Conservation (phyloP, 2,888 invertebrate species). For the Spisula solida region DNA sequence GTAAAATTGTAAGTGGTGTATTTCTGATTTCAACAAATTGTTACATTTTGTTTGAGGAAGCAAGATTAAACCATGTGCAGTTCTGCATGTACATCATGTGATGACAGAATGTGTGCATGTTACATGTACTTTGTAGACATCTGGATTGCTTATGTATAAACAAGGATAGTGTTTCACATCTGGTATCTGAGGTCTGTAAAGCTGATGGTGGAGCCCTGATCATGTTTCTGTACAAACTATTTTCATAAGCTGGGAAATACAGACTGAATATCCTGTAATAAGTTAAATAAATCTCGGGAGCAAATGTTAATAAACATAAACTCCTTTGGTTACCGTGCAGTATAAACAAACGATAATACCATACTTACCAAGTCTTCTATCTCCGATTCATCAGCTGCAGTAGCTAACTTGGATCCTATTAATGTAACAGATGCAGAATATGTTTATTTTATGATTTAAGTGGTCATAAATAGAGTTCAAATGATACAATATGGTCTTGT, state of each 20-base stretch:
- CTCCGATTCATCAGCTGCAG: neutral
- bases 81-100: neutral
- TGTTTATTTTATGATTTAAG: slow-evolving; percentile 5
- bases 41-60: too few species aligned
- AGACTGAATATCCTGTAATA: slow-evolving; percentile 19
- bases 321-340: neutral
- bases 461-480: neutral
- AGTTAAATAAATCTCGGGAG: slow-evolving; percentile 10
- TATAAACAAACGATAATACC: slow-evolving; percentile 19
- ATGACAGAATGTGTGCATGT: neutral
- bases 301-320: slow-evolving; percentile 14
- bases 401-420: neutral
- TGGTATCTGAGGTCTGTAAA: neutral
- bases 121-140: neutral
- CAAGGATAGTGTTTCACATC: neutral
- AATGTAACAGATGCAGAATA: slow-evolving; percentile 13
- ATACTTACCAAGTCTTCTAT: neutral
- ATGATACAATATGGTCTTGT: neutral
- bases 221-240: slow-evolving; percentile 1
- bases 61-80: neutral
- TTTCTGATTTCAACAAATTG: too few species aligned
- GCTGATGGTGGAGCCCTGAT: neutral
- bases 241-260: slow-evolving; percentile 6
- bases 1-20: too few species aligned
- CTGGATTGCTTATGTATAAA: neutral